Percentiles rank a stretch among this genome's conserved stretches.
phyloP scores from a whole-genome alignment of 1,140 invertebrate species.

The Zaprionus lachaisei region DNA sequence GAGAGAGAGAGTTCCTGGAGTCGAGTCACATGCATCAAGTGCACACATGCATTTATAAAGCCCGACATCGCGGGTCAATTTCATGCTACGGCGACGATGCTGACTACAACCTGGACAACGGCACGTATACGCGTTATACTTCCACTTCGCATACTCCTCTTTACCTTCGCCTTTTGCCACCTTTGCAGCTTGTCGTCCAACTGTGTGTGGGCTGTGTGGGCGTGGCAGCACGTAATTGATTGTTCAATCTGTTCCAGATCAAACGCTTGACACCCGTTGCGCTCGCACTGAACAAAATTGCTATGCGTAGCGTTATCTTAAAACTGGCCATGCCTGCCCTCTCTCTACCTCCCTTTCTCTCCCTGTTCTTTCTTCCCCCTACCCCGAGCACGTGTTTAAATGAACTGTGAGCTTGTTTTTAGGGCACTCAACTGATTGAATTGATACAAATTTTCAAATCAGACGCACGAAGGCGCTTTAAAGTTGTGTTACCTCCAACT shows the following conservation, averaged over 20 bases:
- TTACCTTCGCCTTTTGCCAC: neutral
- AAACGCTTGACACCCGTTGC: slow-evolving; percentile 57
- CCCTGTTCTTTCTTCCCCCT: neutral
- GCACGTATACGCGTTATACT: slow-evolving; percentile 75
- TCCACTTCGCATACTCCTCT: slow-evolving; percentile 6
- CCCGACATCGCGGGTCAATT: slow-evolving; percentile 76
- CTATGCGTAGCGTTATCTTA: slow-evolving; percentile 65
- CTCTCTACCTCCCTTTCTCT: neutral
- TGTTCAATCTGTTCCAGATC: slow-evolving; percentile 82
- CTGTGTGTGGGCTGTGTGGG: slow-evolving; percentile 39
- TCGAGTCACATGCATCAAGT: slow-evolving; percentile 58
- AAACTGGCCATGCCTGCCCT: slow-evolving; percentile 44
- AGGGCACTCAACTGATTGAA: slow-evolving; percentile 69
- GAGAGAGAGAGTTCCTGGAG: slow-evolving; percentile 15
- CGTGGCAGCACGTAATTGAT: slow-evolving; percentile 78
- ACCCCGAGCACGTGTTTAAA: slow-evolving; percentile 40
- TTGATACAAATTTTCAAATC: slow-evolving; percentile 31
- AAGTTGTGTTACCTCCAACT: slow-evolving; percentile 28
- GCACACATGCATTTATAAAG: slow-evolving; percentile 73
- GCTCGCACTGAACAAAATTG: slow-evolving; percentile 54
- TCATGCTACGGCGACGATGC: slow-evolving; percentile 71
- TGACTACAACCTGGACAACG: slow-evolving; percentile 66
- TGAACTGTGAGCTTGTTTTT: slow-evolving; percentile 73
- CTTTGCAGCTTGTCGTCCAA: slow-evolving; percentile 40
- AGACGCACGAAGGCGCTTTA: slow-evolving; percentile 47